phyloP scores from a whole-genome alignment of 2,113 vertebrate genomes.

The Asarcornis scutulata region DNA sequence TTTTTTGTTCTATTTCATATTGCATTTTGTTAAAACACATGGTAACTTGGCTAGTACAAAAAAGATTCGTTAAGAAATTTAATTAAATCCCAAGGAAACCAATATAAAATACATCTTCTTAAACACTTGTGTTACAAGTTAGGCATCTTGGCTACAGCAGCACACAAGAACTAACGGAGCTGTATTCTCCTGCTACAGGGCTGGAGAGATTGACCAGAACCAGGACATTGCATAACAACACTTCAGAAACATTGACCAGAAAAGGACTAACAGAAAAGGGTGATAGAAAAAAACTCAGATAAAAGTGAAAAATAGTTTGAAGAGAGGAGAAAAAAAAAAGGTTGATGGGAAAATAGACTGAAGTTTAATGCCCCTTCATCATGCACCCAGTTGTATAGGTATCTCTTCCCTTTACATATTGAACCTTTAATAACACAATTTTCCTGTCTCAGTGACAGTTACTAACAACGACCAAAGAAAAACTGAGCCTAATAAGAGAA shows the following conservation, averaged over 20 bases:
- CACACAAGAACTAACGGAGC: background rate
- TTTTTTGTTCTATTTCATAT: background rate
- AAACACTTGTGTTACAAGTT: background rate
- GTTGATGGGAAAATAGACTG: background rate
- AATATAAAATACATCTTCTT: background rate
- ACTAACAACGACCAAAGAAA: background rate
- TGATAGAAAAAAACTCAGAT: background rate
- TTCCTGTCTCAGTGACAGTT: background rate
- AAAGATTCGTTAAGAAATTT: background rate
- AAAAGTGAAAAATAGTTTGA: background rate
- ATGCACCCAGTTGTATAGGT: accelerated
- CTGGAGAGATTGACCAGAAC: background rate
- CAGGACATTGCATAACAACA: background rate
- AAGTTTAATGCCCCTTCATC: background rate
- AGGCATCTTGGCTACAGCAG: background rate
- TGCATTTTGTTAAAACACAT: background rate
- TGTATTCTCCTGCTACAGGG: background rate
- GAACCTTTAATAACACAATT: background rate
- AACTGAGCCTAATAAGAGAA: background rate
- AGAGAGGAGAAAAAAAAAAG: background rate
- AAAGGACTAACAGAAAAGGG: background rate
- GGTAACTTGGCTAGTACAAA: background rate
- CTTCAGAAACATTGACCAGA: background rate
- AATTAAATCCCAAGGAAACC: background rate
- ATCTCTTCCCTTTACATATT: background rate